phyloP scores from a whole-genome alignment of 1,140 invertebrate species.

The Gonioctena quinquepunctata region DNA sequence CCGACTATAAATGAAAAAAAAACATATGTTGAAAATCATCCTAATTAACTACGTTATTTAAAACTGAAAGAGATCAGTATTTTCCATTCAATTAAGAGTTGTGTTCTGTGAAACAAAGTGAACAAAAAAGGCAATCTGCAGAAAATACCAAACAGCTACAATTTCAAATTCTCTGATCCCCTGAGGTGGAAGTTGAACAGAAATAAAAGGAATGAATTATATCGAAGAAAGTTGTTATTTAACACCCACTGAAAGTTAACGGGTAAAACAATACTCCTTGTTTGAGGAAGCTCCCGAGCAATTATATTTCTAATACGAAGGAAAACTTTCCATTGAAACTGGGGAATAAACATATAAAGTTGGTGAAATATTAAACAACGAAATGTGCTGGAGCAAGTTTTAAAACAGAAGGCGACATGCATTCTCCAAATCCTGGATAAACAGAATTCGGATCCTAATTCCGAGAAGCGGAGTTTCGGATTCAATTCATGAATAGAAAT shows the following conservation, averaged over 20 bases:
- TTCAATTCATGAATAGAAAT: conserved; percentile 42
- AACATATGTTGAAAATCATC: too few relatives aligned
- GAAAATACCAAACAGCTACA: too few relatives aligned
- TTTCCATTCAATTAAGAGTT: too few relatives aligned
- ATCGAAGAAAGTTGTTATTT: too few relatives aligned
- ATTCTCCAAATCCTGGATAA: conserved; percentile 17
- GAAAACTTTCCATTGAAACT: conserved; percentile 17
- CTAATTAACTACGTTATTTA: too few relatives aligned
- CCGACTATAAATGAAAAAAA: too few relatives aligned
- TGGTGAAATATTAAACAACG: background rate
- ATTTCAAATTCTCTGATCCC: too few relatives aligned
- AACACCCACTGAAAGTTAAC: background rate
- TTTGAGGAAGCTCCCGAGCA: conserved; percentile 7
- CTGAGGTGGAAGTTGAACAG: too few relatives aligned
- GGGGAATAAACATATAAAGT: conserved; percentile 24
- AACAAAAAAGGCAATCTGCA: too few relatives aligned
- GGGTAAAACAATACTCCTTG: conserved; percentile 12
- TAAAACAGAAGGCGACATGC: conserved; percentile 20
- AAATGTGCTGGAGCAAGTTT: conserved; percentile 7
- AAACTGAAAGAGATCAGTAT: too few relatives aligned
- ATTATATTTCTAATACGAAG: conserved; percentile 14
- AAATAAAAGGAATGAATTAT: too few relatives aligned
- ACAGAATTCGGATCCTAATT: conserved; percentile 24
- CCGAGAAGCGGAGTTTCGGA: conserved; percentile 20
- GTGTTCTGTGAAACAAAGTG: too few relatives aligned